Conservation (phyloP, 2,888 invertebrate genomes). For the Eupelmus urozonus region DNA sequence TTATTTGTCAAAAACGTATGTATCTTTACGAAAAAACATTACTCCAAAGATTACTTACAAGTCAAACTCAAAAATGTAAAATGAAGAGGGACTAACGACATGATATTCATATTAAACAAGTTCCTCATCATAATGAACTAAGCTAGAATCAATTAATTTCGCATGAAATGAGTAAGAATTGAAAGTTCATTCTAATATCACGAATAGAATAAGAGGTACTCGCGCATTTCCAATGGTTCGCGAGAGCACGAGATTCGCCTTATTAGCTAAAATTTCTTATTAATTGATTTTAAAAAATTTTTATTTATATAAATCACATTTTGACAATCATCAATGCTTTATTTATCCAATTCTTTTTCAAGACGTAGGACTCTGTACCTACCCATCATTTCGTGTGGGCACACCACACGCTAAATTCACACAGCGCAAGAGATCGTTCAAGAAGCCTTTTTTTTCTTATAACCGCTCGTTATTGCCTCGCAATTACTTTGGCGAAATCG, state of each 20-base stretch:
- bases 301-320: constrained; percentile 54
- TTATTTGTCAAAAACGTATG: background rate
- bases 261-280: constrained; percentile 54
- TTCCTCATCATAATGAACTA: constrained; percentile 28
- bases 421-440: constrained; percentile 48
- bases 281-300: constrained; percentile 48
- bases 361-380: background rate
- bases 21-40: constrained; percentile 18
- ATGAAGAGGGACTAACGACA: constrained; percentile 8
- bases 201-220: constrained; percentile 45
- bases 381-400: constrained; percentile 6
- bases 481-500: constrained; percentile 12
- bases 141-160: constrained; percentile 41
- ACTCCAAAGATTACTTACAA: constrained; percentile 1
- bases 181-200: constrained; percentile 52
- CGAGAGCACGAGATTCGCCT: constrained; percentile 54
- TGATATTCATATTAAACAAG: constrained; percentile 23
- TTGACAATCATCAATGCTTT: constrained; percentile 33
- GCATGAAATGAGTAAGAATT: constrained; percentile 29
- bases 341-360: background rate
- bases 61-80: constrained; percentile 20
- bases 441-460: constrained; percentile 23
- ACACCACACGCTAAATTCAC: constrained; percentile 19
- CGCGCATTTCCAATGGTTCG: constrained; percentile 32
- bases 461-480: background rate